Percentiles rank a stretch among this genome's conserved stretches.
These are phyloP conservation scores for Poicephalus gulielmi DNA, from an alignment of 2,113 vertebrate genomes.

Conservation along the genomic window DNA sequence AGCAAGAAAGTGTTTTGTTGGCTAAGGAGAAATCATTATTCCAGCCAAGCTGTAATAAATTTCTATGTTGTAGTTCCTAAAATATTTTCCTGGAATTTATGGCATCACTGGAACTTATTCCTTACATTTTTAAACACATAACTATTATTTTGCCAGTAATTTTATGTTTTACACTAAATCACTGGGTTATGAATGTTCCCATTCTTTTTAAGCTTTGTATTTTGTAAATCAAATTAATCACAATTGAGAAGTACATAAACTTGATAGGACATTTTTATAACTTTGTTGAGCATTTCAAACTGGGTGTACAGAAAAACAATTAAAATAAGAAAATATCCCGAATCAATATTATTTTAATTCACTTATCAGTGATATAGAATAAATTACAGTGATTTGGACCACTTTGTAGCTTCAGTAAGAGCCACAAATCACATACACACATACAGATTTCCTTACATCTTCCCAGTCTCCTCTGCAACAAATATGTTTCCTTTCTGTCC, in stretches of 20 bases:
- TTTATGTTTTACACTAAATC: slow-evolving; percentile 61
- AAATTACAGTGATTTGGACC: background rate
- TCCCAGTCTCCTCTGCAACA: background rate
- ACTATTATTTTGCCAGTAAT: slow-evolving; percentile 62
- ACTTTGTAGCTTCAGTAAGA: background rate
- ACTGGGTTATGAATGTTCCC: slow-evolving; percentile 14
- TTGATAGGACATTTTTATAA: slow-evolving; percentile 44
- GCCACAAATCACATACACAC: background rate
- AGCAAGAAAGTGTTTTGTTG: background rate
- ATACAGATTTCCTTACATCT: slow-evolving; percentile 28
- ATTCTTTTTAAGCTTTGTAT: slow-evolving; percentile 14
- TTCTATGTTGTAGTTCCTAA: slow-evolving; percentile 44
- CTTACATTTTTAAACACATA: slow-evolving; percentile 52
- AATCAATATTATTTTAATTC: background rate
- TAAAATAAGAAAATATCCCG: slow-evolving; percentile 19
- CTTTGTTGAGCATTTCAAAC: slow-evolving; percentile 22
- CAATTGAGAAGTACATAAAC: slow-evolving; percentile 29
- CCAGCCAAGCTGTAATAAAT: slow-evolving; percentile 49
- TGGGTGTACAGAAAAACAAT: background rate
- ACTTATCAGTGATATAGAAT: background rate
- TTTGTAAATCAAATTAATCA: slow-evolving; percentile 55
- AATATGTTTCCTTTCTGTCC: slow-evolving; percentile 22
- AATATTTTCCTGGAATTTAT: slow-evolving; percentile 69
- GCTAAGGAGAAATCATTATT: slow-evolving; percentile 31
- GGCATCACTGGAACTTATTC: slow-evolving; percentile 64